These are phyloP conservation scores for Eurytoma californica DNA, from an alignment of 2,888 invertebrate species.

Conservation along the genomic window DNA sequence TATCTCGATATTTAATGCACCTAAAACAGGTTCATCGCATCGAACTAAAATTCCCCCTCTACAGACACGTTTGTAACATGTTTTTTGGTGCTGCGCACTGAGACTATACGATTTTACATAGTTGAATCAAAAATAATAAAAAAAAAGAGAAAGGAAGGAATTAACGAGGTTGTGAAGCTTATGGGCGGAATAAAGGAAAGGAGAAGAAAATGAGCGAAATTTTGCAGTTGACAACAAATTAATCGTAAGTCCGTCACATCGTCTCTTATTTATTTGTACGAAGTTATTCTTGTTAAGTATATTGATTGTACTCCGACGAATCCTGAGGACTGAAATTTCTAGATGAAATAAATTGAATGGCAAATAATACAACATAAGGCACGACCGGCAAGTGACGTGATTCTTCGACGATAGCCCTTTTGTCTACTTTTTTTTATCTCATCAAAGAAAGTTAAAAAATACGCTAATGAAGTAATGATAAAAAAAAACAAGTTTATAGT, in stretches of 20 bases:
- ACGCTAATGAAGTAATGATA: constrained; percentile 7
- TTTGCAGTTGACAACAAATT: constrained; percentile 24
- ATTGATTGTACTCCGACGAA: constrained; percentile 26
- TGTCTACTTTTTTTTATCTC: constrained; percentile 49
- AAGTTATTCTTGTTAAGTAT: constrained; percentile 37
- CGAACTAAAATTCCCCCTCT: constrained; percentile 33
- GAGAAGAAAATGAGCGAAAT: constrained; percentile 28
- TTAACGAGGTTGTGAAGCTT: constrained; percentile 39
- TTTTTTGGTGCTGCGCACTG: constrained; percentile 55
- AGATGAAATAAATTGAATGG: constrained; percentile 10
- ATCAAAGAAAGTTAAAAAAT: constrained; percentile 29
- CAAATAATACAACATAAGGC: background rate
- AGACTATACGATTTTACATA: constrained; percentile 51
- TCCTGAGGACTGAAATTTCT: constrained; percentile 9
- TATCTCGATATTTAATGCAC: constrained; percentile 42
- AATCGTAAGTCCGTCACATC: constrained; percentile 4
- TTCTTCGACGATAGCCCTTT: constrained; percentile 45
- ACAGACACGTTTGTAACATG: constrained; percentile 44
- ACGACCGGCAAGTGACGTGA: constrained; percentile 30
- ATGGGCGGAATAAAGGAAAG: background rate
- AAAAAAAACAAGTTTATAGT: constrained; percentile 29
- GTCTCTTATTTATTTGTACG: constrained; percentile 41
- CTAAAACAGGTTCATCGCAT: constrained; percentile 41
- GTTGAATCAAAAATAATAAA: constrained; percentile 39
- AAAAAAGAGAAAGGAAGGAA: constrained; percentile 9